These are phyloP conservation scores for Epirrhoe alternata DNA, from an alignment of 2,888 invertebrate genomes.

Conservation along the genomic window DNA sequence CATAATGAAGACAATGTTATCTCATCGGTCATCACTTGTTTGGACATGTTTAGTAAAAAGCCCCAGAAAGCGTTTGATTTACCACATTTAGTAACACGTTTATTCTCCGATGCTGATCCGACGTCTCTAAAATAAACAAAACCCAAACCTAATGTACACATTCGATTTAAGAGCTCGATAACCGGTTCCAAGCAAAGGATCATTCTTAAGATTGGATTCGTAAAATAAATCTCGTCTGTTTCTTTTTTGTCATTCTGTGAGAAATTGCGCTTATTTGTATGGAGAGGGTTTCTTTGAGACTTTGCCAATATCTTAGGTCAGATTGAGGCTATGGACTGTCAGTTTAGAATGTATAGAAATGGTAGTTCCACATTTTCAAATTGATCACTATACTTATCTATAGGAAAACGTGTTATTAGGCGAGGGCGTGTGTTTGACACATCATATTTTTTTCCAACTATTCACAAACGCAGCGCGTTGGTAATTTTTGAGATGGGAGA, in stretches of 20 bases:
- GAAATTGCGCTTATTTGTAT: constrained; percentile 25
- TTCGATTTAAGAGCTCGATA: constrained; percentile 18
- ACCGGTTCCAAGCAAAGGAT: constrained; percentile 17
- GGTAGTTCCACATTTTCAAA: too few relatives aligned
- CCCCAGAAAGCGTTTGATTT: not conserved
- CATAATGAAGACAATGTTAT: too few relatives aligned
- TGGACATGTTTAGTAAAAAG: not conserved
- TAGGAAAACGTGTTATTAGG: too few relatives aligned
- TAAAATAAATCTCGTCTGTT: constrained; percentile 22
- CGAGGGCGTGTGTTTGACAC: too few relatives aligned
- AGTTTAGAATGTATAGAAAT: not conserved
- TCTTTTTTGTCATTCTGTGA: constrained; percentile 21
- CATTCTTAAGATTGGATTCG: constrained; percentile 30
- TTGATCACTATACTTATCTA: too few relatives aligned
- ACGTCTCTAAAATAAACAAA: constrained; percentile 5
- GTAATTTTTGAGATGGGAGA: too few relatives aligned
- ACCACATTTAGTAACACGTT: not conserved
- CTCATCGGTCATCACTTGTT: too few relatives aligned
- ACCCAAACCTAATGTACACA: constrained; percentile 1
- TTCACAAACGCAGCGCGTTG: too few relatives aligned
- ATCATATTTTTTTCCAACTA: too few relatives aligned
- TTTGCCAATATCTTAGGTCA: constrained; percentile 7
- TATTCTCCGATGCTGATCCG: not conserved
- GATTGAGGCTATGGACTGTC: not conserved
- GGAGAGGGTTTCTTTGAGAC: constrained; percentile 13